Conservation (phyloP, 2,113 vertebrate genomes). For the Zosterops japonicus region DNA sequence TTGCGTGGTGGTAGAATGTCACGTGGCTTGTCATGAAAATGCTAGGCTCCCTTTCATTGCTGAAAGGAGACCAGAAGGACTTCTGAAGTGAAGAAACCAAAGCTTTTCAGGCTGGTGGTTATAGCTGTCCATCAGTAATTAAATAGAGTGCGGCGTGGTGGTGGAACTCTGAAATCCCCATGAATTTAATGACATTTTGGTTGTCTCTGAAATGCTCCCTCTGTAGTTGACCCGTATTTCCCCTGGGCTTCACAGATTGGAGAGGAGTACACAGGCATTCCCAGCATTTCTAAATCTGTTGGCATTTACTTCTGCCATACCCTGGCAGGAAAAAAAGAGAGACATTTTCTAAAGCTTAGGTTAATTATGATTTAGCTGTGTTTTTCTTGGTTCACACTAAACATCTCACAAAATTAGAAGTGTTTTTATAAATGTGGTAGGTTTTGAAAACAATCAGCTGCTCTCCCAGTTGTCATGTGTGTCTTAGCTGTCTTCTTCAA, state of each 20-base stretch:
- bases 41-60: neutral
- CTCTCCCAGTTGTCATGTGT: rapidly evolving
- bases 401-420: neutral
- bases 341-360: neutral
- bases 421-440: neutral
- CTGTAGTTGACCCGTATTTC: neutral
- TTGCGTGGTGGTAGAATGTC: neutral
- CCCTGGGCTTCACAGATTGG: neutral
- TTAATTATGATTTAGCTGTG: neutral
- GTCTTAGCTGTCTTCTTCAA: neutral
- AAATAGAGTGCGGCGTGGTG: neutral
- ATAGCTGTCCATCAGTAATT: slow-evolving; percentile 4
- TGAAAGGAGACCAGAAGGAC: neutral
- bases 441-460: neutral
- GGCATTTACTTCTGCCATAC: neutral
- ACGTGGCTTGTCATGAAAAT: neutral
- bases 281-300: neutral
- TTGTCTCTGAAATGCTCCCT: neutral
- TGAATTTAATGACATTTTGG: neutral
- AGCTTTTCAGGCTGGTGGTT: neutral
- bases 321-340: neutral
- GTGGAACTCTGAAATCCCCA: neutral
- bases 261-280: neutral
- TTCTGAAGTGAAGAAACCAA: neutral
- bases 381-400: neutral